These are phyloP conservation scores for Pampusana beccarii DNA, from an alignment of 2,113 vertebrate species.

Conservation along the genomic window DNA sequence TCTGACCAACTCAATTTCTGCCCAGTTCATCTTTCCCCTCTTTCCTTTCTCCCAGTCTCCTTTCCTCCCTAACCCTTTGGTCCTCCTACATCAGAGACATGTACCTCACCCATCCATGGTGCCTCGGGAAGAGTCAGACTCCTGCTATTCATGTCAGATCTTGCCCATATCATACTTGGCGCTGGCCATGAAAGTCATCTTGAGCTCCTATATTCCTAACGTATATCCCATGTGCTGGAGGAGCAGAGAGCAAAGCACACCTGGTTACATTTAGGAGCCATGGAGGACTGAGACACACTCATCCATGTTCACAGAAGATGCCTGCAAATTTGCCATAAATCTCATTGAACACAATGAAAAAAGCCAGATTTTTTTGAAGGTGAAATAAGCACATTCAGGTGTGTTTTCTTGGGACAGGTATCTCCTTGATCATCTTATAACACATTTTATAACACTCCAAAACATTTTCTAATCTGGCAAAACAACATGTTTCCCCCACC, in stretches of 20 bases:
- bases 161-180: not conserved
- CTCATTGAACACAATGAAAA: not conserved
- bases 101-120: not conserved
- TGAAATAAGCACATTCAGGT: not conserved
- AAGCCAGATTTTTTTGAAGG: not conserved
- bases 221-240: accelerated
- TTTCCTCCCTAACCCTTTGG: not conserved
- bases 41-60: not conserved
- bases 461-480: not conserved
- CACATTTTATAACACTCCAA: not conserved
- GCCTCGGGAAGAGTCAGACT: not conserved
- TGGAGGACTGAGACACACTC: not conserved
- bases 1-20: not conserved
- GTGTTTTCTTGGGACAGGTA: not conserved
- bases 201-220: not conserved
- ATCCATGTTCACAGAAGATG: not conserved
- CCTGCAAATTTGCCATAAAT: not conserved
- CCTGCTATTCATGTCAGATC: not conserved
- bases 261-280: not conserved
- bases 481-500: not conserved
- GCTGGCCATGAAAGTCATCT: not conserved
- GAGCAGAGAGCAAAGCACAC: not conserved
- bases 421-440: not conserved
- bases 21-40: not conserved
- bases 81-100: not conserved